Base-by-base conservation (phyloP, 2,888 invertebrate species). In the Pinctada fucata region DNA sequence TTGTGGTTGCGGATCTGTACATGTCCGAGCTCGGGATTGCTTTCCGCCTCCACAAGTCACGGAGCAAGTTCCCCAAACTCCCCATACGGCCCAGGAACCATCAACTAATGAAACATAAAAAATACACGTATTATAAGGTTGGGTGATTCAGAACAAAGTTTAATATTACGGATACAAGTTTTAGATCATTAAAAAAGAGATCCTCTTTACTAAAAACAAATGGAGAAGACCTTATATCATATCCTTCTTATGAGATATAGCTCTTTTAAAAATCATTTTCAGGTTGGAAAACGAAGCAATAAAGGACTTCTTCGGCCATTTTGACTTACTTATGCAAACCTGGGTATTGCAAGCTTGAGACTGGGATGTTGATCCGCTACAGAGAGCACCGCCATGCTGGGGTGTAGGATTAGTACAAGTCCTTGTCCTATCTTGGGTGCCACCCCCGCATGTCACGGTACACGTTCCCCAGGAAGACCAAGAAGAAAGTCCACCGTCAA, bases 321-420 rank as follows among this genome's bases (percentile, higher is more conserved):
- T n/a, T n/a, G 13, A 78, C 85, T 83, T 79, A 90, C 90, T 85
- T 78, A 90, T 89, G 76, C 91, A 91, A 3, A 80, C 83, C 3
- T 84, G 79, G 8, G 83, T 85, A 81, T 88, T 88, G 72, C 90
- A 91, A 8, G 68, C 73, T 74, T 80, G 82, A 4, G 72, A 76
- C 5, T 87, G 82, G 10, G 78, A 76, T 6, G 49, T 71, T 8
- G 70, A 74, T 2, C 87, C 88, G 1, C 72, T 51, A 78, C 90
- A 90, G 72, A 82, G 79, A n/a, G 68, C 69, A 3, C 90, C 90
- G 49, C 86, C 88, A 82, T 87, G 76, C 31, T 82, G 64, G 3
- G 87, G 87, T n/a, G 78, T 78, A 3, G 71, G 76, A 72, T 88
- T 88, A 2, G 74, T 70, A 49, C 87, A 72, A 13, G 71, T 77